Percentiles rank a stretch among this genome's conserved stretches.
Conservation (phyloP, 1,140 invertebrate genomes). For the Batillaria attramentaria region DNA sequence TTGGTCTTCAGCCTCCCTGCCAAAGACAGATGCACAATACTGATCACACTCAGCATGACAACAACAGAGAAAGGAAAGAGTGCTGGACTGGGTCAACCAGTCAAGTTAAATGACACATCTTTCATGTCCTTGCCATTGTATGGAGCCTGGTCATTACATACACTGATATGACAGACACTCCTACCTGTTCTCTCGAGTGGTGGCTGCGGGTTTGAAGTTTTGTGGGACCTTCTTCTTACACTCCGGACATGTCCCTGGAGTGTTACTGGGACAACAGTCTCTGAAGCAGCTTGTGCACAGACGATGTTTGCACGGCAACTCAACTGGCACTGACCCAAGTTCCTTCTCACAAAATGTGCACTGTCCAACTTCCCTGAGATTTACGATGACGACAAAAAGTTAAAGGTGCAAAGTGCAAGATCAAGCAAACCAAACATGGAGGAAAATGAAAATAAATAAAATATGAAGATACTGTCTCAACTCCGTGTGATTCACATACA, state of each 20-base stretch:
- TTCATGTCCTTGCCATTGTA: neutral
- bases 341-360: slow-evolving; percentile 43
- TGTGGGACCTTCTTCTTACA: slow-evolving; percentile 39
- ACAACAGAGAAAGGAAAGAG: neutral
- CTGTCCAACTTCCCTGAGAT: slow-evolving; percentile 36
- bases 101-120: neutral
- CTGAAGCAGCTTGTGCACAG: slow-evolving; percentile 39
- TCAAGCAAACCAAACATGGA: too few relatives aligned
- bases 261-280: slow-evolving; percentile 8
- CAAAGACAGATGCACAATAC: neutral
- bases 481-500: neutral
- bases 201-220: slow-evolving; percentile 23
- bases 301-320: slow-evolving; percentile 45
- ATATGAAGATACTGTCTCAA: too few relatives aligned
- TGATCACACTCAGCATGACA: neutral
- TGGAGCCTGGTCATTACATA: neutral
- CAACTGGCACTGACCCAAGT: slow-evolving; percentile 41
- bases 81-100: neutral
- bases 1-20: neutral
- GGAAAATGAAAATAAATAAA: too few relatives aligned
- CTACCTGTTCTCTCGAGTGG: neutral
- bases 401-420: too few relatives aligned
- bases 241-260: slow-evolving; percentile 25
- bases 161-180: slow-evolving; percentile 15
- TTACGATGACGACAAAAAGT: too few relatives aligned